Base-by-base conservation (phyloP, 2,888 invertebrate species). In the Zaprionus bogoriensis region DNA sequence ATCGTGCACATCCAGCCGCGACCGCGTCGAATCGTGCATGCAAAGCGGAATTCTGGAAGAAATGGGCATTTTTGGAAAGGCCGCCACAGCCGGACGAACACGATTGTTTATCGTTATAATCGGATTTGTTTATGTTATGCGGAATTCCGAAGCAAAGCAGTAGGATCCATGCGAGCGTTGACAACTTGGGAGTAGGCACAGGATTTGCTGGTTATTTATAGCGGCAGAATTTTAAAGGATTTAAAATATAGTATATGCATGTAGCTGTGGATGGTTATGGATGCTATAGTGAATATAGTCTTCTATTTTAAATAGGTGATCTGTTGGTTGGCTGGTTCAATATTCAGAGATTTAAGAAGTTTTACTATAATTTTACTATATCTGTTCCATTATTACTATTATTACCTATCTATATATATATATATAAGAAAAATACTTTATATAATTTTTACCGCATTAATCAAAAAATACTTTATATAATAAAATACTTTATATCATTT, bases 11-110 rank as follows among this genome's bases (percentile, higher is more conserved):
- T 36, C 32, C 70, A 62, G 53, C 63, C 67, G 28, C 14, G n/a
- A n/a, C n/a, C n/a, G 19, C 14, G 12, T 17, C 41, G 25, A 63
- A 79, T 79, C 74, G 66, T 80, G 84, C 60, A 80, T 84, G 80
- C 80, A 67, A 78, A 84, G 62, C 67, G 65, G 52, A 77, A 57
- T 66, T 45, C 63, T 55, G 12, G 22, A 54, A 51, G 50, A 62
- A 69, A 66, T 63, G 57, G 58, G 9, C 36, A 52, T 68, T 66
- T 64, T 58, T 68, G 55, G 42, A 67, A 62, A 75, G 53, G 58
- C 65, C 67, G 74, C 57, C 32, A 20, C 22, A 48, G 60, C 61
- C 68, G 74, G 74, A 67, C 48, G 52, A 72, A 57, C 69, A 20
- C 7, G 28, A 10, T 48, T 54, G 27, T 44, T 44, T 53, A 70